Evolutionary conservation across 2,888 invertebrate genomes (phyloP).

Genomic region (Hyalella azteca): DNA sequence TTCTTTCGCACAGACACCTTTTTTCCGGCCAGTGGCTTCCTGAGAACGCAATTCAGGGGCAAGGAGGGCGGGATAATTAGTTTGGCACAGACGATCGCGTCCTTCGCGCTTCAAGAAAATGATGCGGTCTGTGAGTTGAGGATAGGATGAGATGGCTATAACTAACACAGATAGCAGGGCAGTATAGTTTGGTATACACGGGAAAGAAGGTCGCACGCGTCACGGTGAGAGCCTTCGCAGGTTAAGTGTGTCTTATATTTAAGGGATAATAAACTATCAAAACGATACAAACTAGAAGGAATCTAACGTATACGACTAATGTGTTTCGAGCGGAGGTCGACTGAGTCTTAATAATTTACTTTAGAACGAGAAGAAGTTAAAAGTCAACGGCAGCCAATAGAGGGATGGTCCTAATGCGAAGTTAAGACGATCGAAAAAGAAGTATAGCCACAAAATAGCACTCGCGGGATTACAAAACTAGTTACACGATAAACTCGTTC

Average conservation of each 20-base stretch:
- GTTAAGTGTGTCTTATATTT: background rate
- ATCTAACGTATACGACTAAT: constrained; percentile 24
- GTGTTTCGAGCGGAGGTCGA: constrained; percentile 37
- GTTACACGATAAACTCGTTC: too few species aligned
- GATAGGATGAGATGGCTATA: background rate
- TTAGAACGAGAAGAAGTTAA: background rate
- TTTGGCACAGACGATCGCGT: background rate
- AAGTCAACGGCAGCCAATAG: background rate
- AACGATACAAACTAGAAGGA: constrained; percentile 10
- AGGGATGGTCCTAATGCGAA: background rate
- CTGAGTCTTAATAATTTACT: constrained; percentile 30
- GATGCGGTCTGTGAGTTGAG: background rate
- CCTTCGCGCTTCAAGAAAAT: background rate
- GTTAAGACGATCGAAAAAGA: background rate
- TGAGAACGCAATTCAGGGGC: background rate
- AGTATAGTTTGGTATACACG: background rate
- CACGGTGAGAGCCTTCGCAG: background rate
- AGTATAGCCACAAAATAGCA: background rate
- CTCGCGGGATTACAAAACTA: too few species aligned
- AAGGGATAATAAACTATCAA: constrained; percentile 8
- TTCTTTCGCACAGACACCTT: background rate
- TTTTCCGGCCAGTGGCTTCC: background rate
- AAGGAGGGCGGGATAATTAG: background rate
- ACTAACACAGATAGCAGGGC: background rate
- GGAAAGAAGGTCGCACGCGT: background rate